phyloP scores from a whole-genome alignment of 2,113 vertebrate genomes.

The Hiodon alosoides region DNA sequence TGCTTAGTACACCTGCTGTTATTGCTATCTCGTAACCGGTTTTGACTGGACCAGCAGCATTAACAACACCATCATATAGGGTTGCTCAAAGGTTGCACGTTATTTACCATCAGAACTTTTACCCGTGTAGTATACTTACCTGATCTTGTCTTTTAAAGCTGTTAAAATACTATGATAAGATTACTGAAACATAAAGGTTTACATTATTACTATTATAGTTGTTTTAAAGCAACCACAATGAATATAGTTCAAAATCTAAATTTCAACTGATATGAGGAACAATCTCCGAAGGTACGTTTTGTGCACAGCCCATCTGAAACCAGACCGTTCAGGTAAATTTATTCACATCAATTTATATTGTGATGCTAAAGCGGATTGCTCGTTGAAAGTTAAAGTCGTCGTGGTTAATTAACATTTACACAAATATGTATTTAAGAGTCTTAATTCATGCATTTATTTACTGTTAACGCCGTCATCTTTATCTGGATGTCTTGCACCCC shows the following conservation, averaged over 20 bases:
- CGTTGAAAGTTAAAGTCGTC: no score
- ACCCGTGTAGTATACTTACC: neutral
- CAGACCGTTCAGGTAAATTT: no score
- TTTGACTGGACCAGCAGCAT: conserved; percentile 30
- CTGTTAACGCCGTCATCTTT: neutral
- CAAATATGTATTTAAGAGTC: no score
- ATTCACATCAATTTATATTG: no score
- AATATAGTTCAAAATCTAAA: neutral
- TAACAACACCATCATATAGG: neutral
- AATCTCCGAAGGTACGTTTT: neutral
- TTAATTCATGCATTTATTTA: neutral
- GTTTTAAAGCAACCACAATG: neutral
- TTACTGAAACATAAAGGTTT: neutral
- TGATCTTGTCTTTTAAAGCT: neutral
- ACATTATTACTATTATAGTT: neutral
- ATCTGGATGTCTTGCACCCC: neutral
- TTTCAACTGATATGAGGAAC: neutral
- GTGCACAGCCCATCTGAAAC: neutral
- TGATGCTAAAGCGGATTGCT: no score
- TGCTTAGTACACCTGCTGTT: neutral
- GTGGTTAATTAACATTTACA: no score
- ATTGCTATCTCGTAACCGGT: conserved; percentile 33
- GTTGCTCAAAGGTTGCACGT: neutral
- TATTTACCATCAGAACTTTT: neutral
- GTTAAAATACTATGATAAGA: neutral